Evolutionary conservation across 2,888 invertebrate species (phyloP).

Genomic region (Pristionchus mayeri): DNA sequence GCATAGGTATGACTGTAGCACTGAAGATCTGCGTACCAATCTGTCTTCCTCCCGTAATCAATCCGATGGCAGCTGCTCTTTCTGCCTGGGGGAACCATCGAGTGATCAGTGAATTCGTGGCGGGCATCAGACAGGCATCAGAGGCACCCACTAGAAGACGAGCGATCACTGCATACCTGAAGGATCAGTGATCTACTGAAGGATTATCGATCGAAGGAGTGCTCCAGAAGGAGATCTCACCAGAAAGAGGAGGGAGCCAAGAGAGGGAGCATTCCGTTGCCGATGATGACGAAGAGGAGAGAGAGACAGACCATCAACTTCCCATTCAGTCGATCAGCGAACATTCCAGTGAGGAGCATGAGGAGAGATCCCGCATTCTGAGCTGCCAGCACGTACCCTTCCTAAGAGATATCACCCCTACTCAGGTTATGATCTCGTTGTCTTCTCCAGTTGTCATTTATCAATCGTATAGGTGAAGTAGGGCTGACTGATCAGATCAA

Average conservation of each 20-base stretch:
- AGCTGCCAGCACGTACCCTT: constrained; percentile 73
- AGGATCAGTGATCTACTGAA: constrained; percentile 51
- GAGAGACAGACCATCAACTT: constrained; percentile 70
- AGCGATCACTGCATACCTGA: constrained; percentile 71
- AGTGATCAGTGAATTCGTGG: constrained; percentile 73
- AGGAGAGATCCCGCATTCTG: constrained; percentile 73
- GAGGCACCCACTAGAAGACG: constrained; percentile 69
- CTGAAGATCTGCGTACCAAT: constrained; percentile 65
- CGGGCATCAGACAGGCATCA: constrained; percentile 73
- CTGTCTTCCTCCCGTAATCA: constrained; percentile 73
- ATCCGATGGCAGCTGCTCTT: constrained; percentile 72
- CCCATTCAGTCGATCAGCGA: constrained; percentile 73
- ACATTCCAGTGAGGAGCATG: constrained; percentile 72
- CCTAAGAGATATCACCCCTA: no score
- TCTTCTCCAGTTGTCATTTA: no score
- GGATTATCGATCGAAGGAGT: constrained; percentile 48
- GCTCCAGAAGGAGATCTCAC: neutral
- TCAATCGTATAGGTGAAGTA: no score
- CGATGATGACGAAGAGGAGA: constrained; percentile 65
- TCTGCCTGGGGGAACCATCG: constrained; percentile 73
- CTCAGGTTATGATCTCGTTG: no score
- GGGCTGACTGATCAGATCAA: no score
- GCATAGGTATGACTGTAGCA: no score
- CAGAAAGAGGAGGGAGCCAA: constrained; percentile 52
- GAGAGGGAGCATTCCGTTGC: constrained; percentile 69